Conservation (phyloP, 2,888 invertebrate species). For the Chouioia cunea region DNA sequence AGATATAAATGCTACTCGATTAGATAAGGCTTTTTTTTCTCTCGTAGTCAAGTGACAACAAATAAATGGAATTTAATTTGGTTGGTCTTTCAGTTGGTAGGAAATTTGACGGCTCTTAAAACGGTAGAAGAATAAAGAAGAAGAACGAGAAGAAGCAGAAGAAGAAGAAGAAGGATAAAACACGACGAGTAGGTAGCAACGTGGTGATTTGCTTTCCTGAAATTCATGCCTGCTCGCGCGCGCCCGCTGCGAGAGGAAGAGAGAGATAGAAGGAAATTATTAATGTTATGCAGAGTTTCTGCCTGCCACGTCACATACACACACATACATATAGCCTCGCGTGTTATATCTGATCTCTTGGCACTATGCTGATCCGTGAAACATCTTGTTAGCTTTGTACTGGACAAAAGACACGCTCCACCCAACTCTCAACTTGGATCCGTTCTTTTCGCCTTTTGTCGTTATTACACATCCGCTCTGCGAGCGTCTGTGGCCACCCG, state of each 20-base stretch:
- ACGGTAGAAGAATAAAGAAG: constrained; percentile 28
- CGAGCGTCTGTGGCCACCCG: not conserved
- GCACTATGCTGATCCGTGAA: constrained; percentile 64
- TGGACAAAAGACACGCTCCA: constrained; percentile 41
- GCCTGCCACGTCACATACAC: constrained; percentile 56
- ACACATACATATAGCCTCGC: constrained; percentile 35
- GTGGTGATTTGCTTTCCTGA: constrained; percentile 50
- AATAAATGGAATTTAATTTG: constrained; percentile 48
- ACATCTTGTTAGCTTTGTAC: constrained; percentile 62
- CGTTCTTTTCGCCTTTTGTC: too few species aligned
- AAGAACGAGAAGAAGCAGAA: constrained; percentile 17
- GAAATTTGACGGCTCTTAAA: constrained; percentile 43
- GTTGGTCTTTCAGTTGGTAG: constrained; percentile 5
- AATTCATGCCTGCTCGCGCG: constrained; percentile 51
- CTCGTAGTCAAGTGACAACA: constrained; percentile 38
- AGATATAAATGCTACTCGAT: constrained; percentile 39
- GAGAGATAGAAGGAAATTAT: constrained; percentile 58
- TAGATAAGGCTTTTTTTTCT: constrained; percentile 33
- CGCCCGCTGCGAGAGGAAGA: constrained; percentile 48
- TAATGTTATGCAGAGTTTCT: constrained; percentile 64
- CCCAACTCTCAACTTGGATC: constrained; percentile 2
- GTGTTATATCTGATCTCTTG: constrained; percentile 58
- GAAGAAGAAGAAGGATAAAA: constrained; percentile 26
- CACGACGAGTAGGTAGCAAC: constrained; percentile 44
- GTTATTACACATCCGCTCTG: too few species aligned